A percentile compares a stretch with the other conserved stretches of the same genome.
These are phyloP conservation scores for Brachyptera putata DNA, from an alignment of 2,888 invertebrate species.

Conservation along the genomic window DNA sequence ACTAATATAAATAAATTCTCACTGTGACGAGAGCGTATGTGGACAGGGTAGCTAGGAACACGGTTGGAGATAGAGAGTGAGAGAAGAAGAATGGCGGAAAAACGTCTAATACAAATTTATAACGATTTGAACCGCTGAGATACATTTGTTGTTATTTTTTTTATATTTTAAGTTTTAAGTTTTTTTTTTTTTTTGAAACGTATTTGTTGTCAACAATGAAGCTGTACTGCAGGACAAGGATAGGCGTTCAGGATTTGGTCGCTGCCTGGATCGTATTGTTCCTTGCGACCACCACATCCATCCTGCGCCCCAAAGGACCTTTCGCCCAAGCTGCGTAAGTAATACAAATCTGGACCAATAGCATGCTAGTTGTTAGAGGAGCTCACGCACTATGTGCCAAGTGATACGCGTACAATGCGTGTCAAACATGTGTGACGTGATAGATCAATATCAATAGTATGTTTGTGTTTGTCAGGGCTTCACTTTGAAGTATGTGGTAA, in stretches of 20 bases:
- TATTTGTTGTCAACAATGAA: conserved; percentile 1
- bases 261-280: conserved; percentile 44
- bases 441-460: too few species aligned
- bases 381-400: background rate
- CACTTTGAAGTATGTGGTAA: too few species aligned
- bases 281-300: conserved; percentile 46
- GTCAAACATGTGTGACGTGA: too few species aligned
- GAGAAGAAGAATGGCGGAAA: background rate
- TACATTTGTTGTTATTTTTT: background rate
- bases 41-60: background rate
- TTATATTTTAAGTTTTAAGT: too few species aligned
- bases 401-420: too few species aligned
- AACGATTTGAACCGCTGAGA: background rate
- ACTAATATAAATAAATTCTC: too few species aligned
- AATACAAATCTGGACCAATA: conserved; percentile 33
- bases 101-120: background rate
- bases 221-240: conserved; percentile 8
- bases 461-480: too few species aligned
- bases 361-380: background rate
- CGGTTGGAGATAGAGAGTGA: background rate
- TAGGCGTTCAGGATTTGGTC: conserved; percentile 17
- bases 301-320: conserved; percentile 51
- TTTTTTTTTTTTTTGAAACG: too few species aligned
- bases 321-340: conserved; percentile 58
- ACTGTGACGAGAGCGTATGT: background rate